Evolutionary conservation across 2,113 vertebrate species (phyloP), one percentile per base, ranked within the genome.

Genomic region (Corynorhinus townsendii): DNA sequence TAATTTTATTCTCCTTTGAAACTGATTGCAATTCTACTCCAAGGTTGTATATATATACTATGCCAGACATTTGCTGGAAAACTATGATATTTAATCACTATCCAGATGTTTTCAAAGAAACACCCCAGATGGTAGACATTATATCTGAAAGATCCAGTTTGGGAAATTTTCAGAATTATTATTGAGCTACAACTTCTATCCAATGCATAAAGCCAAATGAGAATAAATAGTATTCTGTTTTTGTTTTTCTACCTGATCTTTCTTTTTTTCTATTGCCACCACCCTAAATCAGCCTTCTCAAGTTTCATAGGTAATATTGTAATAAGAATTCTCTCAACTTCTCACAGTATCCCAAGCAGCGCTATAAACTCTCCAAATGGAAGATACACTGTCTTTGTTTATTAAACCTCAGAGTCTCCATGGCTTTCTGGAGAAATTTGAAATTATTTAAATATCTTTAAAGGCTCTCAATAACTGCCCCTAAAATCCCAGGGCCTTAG

Each of bases 41-140:
- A 91, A 54, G 14, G 7, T 88, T 86, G 11, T 83, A 14, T 72
- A 26, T 91, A 66, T 91, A 66, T 83, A 30, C n/a, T 49, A 73
- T 82, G 88, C 30, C 86, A 89, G 76, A 81, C 71, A 66, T 94
- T 97, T 95, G 69, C 82, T 95, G 94, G 17, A 2, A 96, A 95
- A 10, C 71, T 45, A 94, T 2, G 2, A 33, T 66, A 33, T 62
- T 54, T 20, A 54, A 75, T n/a, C 52, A 54, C 56, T 66, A 84
- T 86, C 84, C 68, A 95, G 94, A 66, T 83, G 54, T 91, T 81
- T 69, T 45, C 26, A 93, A 91, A 93, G 59, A 81, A 82, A 86
- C n/a, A 26, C 2, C 33, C 56, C 92, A 93, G 89, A 79, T 87
- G 93, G 90, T 52, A 73, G 91, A 66, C 28, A 71, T 20, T 90